These are phyloP conservation scores for Galeopsomyia nigrocyanea DNA, from an alignment of 2,888 invertebrate species.

Conservation along the genomic window DNA sequence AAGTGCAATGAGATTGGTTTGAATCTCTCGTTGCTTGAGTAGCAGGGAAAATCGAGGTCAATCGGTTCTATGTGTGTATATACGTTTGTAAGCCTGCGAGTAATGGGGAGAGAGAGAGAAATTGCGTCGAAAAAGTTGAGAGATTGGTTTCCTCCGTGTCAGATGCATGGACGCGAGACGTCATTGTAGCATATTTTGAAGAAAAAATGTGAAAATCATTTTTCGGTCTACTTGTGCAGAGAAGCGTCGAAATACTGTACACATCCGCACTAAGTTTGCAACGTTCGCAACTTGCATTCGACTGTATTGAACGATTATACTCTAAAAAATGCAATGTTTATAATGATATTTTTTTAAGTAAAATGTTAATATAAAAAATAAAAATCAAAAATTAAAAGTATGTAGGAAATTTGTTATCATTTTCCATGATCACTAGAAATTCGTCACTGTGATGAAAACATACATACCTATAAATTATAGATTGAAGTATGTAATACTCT, in stretches of 20 bases:
- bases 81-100: conserved; percentile 13
- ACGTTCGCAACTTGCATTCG: conserved; percentile 17
- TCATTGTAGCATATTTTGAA: conserved; percentile 32
- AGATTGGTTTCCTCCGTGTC: conserved; percentile 13
- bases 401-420: conserved; percentile 5
- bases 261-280: conserved; percentile 14
- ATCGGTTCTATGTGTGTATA: conserved; percentile 34
- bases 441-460: neutral
- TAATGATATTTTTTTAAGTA: conserved; percentile 27
- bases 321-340: conserved; percentile 12
- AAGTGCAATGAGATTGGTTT: conserved; percentile 37
- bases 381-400: conserved; percentile 17
- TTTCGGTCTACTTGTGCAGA: conserved; percentile 37
- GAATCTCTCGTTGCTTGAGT: conserved; percentile 38
- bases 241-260: conserved; percentile 14
- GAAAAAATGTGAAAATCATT: conserved; percentile 31
- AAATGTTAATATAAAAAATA: conserved; percentile 16
- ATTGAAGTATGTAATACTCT: no score
- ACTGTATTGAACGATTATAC: conserved; percentile 31
- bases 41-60: conserved; percentile 40
- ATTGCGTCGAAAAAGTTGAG: conserved; percentile 23
- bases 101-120: conserved; percentile 20
- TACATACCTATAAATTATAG: no score
- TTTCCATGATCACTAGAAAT: conserved; percentile 25
- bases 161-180: conserved; percentile 8